These are phyloP conservation scores for Euproctis similis DNA, from an alignment of 2,888 invertebrate genomes.

Conservation along the genomic window DNA sequence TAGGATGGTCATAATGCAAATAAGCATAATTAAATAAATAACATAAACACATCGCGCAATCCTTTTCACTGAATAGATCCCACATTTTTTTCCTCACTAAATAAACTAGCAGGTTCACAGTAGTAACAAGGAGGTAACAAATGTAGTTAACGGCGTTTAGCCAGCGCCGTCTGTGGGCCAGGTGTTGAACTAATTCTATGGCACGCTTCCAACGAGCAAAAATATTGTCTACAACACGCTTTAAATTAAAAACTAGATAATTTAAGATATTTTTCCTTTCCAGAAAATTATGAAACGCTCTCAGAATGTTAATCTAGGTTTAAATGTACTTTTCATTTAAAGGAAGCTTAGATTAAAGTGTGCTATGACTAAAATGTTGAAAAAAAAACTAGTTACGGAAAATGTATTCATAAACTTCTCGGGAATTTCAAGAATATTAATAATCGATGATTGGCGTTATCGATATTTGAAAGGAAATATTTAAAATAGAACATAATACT, in stretches of 20 bases:
- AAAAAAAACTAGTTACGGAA: too few species aligned
- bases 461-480: too few species aligned
- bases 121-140: constrained; percentile 20
- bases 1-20: too few species aligned
- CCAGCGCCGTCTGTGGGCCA: constrained; percentile 28
- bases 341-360: too few species aligned
- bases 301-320: constrained; percentile 3
- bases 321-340: too few species aligned
- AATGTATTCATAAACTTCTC: too few species aligned
- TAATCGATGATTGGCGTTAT: too few species aligned
- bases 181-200: constrained; percentile 39
- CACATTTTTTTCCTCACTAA: neutral
- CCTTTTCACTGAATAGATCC: too few species aligned
- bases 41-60: neutral
- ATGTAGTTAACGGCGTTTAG: constrained; percentile 50
- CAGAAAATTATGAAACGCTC: constrained; percentile 14
- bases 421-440: too few species aligned
- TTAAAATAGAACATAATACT: too few species aligned
- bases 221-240: constrained; percentile 24
- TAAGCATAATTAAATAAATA: neutral
- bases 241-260: constrained; percentile 36
- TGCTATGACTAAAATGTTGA: too few species aligned
- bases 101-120: neutral
- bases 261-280: constrained; percentile 25
- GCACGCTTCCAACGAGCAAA: constrained; percentile 28